phyloP scores from a whole-genome alignment of 2,113 vertebrate species.

The Campylomormyrus numenius region DNA sequence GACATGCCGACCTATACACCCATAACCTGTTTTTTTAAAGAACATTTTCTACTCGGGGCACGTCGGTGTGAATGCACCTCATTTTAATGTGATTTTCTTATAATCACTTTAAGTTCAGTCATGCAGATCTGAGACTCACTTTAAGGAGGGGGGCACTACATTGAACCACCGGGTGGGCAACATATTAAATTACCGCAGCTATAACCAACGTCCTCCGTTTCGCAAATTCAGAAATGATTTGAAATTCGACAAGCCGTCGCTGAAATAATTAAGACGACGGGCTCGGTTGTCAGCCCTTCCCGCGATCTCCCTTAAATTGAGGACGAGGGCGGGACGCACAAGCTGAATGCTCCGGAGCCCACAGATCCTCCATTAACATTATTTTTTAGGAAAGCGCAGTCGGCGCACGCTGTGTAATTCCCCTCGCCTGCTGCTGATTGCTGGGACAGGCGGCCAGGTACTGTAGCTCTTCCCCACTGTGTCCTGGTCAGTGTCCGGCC shows the following conservation, averaged over 20 bases:
- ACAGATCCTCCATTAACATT: not conserved
- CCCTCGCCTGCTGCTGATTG: slow-evolving; percentile 21
- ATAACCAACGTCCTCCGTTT: slow-evolving; percentile 2
- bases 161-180: slow-evolving; percentile 19
- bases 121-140: slow-evolving; percentile 24
- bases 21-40: not conserved
- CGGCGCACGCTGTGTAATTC: slow-evolving; percentile 18
- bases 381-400: not conserved
- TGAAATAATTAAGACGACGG: slow-evolving; percentile 7
- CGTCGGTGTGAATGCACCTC: not conserved
- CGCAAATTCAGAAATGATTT: slow-evolving; percentile 6
- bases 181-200: slow-evolving; percentile 24
- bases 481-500: slow-evolving; percentile 46
- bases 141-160: slow-evolving; percentile 1
- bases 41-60: not conserved
- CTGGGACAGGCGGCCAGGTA: slow-evolving; percentile 46
- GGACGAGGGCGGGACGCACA: not conserved
- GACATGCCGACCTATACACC: not conserved
- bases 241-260: not conserved
- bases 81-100: slow-evolving; percentile 19
- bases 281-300: not conserved
- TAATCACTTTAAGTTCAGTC: slow-evolving; percentile 20
- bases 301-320: not conserved
- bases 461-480: slow-evolving; percentile 48
- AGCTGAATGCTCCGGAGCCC: not conserved